A percentile compares a stretch with the other conserved stretches of the same genome.
Evolutionary conservation across 2,113 vertebrate genomes (phyloP).

Genomic region (Equus przewalskii): DNA sequence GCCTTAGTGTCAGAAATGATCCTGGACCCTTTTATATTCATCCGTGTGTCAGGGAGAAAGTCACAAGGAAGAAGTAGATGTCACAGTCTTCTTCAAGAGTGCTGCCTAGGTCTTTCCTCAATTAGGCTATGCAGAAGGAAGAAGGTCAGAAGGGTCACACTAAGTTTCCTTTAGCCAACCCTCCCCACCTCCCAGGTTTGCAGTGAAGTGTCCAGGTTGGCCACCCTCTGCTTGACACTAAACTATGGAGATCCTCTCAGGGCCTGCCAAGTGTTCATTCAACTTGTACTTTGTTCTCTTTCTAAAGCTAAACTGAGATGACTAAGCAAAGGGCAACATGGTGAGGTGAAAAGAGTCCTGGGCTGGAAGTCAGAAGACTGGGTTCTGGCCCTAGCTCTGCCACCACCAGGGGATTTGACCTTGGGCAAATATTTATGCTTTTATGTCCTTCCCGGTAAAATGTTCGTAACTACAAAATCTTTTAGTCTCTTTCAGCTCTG

Average conservation of each 20-base stretch:
- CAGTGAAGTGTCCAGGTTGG: background rate
- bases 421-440: background rate
- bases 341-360: background rate
- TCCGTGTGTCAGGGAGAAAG: background rate
- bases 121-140: conserved; percentile 29
- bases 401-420: background rate
- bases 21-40: background rate
- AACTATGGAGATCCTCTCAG: background rate
- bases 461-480: background rate
- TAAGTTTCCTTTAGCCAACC: background rate
- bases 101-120: background rate
- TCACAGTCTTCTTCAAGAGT: background rate
- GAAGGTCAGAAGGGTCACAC: background rate
- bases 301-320: conserved; percentile 28
- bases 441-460: background rate
- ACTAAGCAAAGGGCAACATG: background rate
- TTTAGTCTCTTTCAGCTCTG: background rate
- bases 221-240: background rate
- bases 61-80: background rate
- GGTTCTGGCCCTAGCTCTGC: background rate
- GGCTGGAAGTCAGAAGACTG: background rate
- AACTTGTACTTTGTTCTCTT: background rate
- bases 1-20: background rate
- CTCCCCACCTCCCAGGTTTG: background rate
- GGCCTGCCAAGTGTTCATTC: background rate